Evolutionary conservation across 2,888 invertebrate genomes (phyloP).

Genomic region (Corythucha ciliata): DNA sequence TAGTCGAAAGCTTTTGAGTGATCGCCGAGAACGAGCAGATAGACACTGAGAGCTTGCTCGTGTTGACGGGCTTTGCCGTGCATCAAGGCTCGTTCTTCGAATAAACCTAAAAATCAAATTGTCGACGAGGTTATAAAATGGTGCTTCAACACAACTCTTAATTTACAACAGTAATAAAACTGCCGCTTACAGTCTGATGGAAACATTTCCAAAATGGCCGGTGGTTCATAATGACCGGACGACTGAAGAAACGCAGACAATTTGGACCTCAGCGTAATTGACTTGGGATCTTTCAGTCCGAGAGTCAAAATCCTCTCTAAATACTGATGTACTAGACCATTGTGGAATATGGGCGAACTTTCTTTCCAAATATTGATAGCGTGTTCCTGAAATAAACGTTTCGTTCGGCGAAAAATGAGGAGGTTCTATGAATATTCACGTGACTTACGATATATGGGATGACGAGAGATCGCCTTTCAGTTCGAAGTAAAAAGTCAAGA

Average conservation of each 20-base stretch:
- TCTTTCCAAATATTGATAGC: conserved; percentile 86
- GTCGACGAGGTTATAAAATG: background rate
- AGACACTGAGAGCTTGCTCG: conserved; percentile 85
- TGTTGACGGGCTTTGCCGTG: conserved; percentile 83
- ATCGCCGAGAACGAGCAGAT: conserved; percentile 77
- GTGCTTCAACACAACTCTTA: background rate
- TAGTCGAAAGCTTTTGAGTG: conserved; percentile 73
- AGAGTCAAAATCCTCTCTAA: conserved; percentile 54
- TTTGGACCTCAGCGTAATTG: conserved; percentile 50
- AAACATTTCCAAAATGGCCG: conserved; percentile 75
- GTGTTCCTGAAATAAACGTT: conserved; percentile 57
- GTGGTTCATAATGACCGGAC: conserved; percentile 73
- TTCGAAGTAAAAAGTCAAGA: conserved; percentile 75
- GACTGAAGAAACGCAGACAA: conserved; percentile 70
- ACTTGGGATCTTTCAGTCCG: conserved; percentile 45
- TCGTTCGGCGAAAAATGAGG: too few species aligned
- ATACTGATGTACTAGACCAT: conserved; percentile 81
- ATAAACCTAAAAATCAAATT: conserved; percentile 47
- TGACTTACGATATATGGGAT: conserved; percentile 71
- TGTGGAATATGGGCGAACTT: conserved; percentile 73
- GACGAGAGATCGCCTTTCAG: conserved; percentile 61
- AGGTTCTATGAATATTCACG: too few species aligned
- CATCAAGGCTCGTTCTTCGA: conserved; percentile 91
- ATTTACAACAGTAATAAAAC: background rate
- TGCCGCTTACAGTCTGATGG: conserved; percentile 56